phyloP scores from a whole-genome alignment of 2,888 invertebrate genomes.

The Muscina levida region DNA sequence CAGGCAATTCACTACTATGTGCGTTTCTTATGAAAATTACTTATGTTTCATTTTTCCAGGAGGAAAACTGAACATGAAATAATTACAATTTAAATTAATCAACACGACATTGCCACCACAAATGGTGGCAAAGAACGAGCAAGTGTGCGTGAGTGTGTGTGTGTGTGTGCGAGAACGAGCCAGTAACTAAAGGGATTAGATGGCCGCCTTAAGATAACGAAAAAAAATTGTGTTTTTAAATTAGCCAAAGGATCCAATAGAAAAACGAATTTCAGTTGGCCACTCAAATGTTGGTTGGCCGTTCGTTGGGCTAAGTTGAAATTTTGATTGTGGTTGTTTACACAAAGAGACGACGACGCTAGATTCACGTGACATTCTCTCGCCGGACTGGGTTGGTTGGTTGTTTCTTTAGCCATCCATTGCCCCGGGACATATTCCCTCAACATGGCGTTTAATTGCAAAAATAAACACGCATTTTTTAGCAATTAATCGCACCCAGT shows the following conservation, averaged over 20 bases:
- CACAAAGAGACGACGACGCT: slow-evolving; percentile 13
- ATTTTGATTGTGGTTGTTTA: slow-evolving; percentile 10
- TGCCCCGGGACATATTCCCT: slow-evolving; percentile 48
- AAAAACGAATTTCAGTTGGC: slow-evolving; percentile 3
- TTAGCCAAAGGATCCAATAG: slow-evolving; percentile 35
- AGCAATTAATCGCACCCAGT: slow-evolving; percentile 65
- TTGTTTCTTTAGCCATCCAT: slow-evolving; percentile 17
- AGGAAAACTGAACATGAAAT: slow-evolving; percentile 68
- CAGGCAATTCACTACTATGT: neutral
- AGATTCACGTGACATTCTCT: slow-evolving; percentile 58
- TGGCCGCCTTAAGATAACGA: slow-evolving; percentile 55
- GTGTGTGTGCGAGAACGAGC: neutral
- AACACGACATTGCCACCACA: slow-evolving; percentile 59
- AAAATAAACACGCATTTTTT: slow-evolving; percentile 70
- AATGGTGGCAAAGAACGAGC: neutral
- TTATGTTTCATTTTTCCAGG: slow-evolving; percentile 49
- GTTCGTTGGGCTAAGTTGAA: neutral
- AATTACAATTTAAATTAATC: slow-evolving; percentile 76
- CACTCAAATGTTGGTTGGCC: slow-evolving; percentile 16
- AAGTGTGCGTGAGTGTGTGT: slow-evolving; percentile 1
- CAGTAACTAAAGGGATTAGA: slow-evolving; percentile 41
- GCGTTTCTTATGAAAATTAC: slow-evolving; percentile 68
- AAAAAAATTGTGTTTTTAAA: slow-evolving; percentile 28
- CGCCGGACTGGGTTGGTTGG: neutral
- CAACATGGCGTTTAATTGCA: slow-evolving; percentile 66